Evolutionary conservation across 1,140 invertebrate genomes (phyloP).

Genomic region (Dreissena rostriformis): DNA sequence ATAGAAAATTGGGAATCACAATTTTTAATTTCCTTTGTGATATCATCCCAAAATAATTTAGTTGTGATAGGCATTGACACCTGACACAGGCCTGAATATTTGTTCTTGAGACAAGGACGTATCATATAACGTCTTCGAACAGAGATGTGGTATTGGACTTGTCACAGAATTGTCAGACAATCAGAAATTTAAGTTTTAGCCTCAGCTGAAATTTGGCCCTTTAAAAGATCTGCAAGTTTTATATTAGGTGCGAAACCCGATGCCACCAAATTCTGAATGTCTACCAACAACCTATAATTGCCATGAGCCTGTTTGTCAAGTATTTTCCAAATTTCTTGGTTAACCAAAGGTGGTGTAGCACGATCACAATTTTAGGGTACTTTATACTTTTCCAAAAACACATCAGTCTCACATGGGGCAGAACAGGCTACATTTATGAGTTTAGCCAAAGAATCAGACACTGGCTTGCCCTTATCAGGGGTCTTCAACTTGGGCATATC

Average conservation of each 20-base stretch:
- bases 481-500: conserved; percentile 9
- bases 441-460: conserved; percentile 11
- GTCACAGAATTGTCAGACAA: conserved; percentile 28
- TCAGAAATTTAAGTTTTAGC: conserved; percentile 16
- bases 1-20: conserved; percentile 32
- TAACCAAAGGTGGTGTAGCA: conserved; percentile 13
- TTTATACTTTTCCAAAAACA: conserved; percentile 3
- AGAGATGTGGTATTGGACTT: conserved; percentile 34
- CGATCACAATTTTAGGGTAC: conserved; percentile 14
- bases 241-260: conserved; percentile 9
- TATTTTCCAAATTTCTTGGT: conserved; percentile 29
- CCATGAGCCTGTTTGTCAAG: conserved; percentile 22
- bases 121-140: conserved; percentile 26
- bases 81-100: conserved; percentile 24
- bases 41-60: conserved; percentile 40
- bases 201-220: conserved; percentile 4
- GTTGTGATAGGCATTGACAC: conserved; percentile 16
- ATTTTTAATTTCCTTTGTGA: conserved; percentile 21
- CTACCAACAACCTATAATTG: conserved; percentile 22
- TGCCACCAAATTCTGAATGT: conserved; percentile 35
- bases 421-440: conserved; percentile 28
- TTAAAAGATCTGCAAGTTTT: conserved; percentile 16
- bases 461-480: conserved; percentile 1
- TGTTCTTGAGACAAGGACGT: conserved; percentile 24
- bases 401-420: conserved; percentile 1